Percentiles rank a stretch among this genome's conserved stretches.
Conservation (phyloP, 2,888 invertebrate species). For the Antitype chi region DNA sequence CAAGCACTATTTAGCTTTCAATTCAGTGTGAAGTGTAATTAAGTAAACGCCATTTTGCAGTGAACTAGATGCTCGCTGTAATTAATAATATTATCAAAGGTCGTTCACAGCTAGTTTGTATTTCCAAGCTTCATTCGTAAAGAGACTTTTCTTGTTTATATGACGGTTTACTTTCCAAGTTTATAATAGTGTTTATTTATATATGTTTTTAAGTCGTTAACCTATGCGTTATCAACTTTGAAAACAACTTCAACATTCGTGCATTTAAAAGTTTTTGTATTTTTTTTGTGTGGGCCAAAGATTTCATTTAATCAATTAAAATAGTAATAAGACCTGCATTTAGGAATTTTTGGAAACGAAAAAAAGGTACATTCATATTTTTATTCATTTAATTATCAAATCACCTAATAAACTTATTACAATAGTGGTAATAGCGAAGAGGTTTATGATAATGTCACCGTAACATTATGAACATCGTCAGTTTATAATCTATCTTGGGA, state of each 20-base stretch:
- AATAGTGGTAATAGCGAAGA: not conserved
- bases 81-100: constrained; percentile 24
- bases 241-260: not conserved
- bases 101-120: not conserved
- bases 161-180: not conserved
- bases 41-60: constrained; percentile 31
- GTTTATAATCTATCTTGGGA: no score
- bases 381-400: not conserved
- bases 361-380: no score
- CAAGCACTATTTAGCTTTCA: constrained; percentile 8
- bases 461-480: no score
- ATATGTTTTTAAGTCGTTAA: not conserved
- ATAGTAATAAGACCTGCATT: not conserved
- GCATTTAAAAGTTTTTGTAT: not conserved
- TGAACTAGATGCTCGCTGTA: constrained; percentile 5
- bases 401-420: not conserved
- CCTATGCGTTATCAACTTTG: not conserved
- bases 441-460: not conserved
- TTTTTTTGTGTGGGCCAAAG: not conserved
- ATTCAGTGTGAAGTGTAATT: constrained; percentile 16
- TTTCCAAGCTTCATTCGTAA: constrained; percentile 19
- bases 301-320: not conserved
- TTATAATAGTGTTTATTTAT: not conserved
- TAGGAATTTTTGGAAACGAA: no score
- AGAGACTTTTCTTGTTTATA: not conserved